Evolutionary conservation across 2,888 invertebrate species (phyloP), one percentile per base, ranked within the genome.

Genomic region (Notodonta dromedarius): DNA sequence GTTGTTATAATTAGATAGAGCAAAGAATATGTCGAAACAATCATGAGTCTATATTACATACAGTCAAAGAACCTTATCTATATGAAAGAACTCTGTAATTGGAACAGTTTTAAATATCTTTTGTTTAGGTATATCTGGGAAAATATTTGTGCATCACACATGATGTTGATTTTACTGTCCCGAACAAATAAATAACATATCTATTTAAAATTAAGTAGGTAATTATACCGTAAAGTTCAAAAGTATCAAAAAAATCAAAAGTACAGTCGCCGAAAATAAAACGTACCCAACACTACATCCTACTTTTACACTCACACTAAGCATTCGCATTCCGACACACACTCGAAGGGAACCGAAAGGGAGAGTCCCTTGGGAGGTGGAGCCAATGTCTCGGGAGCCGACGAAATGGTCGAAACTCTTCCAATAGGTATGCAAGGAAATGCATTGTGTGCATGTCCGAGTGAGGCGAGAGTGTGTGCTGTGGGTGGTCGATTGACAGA

Each of bases 341-440:
- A 85, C 79, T 71, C 61, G 65, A 72, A 78, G 61, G 63, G 70
- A 71, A 71, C 71, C 74, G 89, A 93, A 90, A 93, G 91, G 90
- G 93, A 93, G 89, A 93, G 93, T 94, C 94, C 91, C 93, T 67
- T 61, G 93, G 93, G 92, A 93, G 93, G 93, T 84, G 92, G 94
- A 83, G 93, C 91, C 86, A 90, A 85, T 85, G 91, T 90, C 91
- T 89, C 86, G 85, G 87, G 84, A 84, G 60, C 73, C 84, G 83
- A 86, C 84, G 82, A 89, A 89, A 90, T 89, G 90, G 91, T 87
- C 89, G 89, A 83, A 83, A 84, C 80, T 83, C 83, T 88, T 86
- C 87, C 88, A 84, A 90, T 93, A 86, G 88, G 86, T 89, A 88
- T 90, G 91, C 91, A 91, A 88, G 89, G 88, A 88, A 91, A 84